Conservation (phyloP, 2,797 vertebrate genomes). For the Pseudomugil tenellus region DNA sequence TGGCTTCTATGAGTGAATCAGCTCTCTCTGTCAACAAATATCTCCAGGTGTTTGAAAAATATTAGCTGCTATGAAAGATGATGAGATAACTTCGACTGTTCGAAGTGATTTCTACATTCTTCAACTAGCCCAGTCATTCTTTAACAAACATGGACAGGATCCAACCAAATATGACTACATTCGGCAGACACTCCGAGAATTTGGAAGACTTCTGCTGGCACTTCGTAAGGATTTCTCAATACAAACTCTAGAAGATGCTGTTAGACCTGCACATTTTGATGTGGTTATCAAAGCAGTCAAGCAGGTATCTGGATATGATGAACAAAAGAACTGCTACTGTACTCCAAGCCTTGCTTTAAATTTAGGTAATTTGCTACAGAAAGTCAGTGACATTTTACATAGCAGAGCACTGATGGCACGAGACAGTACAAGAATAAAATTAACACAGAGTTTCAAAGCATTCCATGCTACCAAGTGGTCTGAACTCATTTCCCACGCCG, state of each 20-base stretch:
- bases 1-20: constrained; percentile 28
- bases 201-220: too few relatives aligned
- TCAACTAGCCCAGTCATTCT: constrained; percentile 48
- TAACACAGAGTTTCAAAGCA: constrained; percentile 34
- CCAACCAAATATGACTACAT: constrained; percentile 48
- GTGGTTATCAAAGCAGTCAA: constrained; percentile 42
- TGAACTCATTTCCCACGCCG: constrained; percentile 34
- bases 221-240: constrained; percentile 28
- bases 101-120: constrained; percentile 34
- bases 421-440: constrained; percentile 25
- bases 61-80: constrained; percentile 23
- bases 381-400: constrained; percentile 27
- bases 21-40: constrained; percentile 28
- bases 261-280: constrained; percentile 41
- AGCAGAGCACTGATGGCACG: constrained; percentile 38
- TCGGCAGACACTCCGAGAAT: too few relatives aligned
- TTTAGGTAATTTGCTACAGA: constrained; percentile 19
- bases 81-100: constrained; percentile 25
- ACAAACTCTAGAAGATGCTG: constrained; percentile 38
- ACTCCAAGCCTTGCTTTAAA: constrained; percentile 30
- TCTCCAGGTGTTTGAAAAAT: constrained; percentile 46
- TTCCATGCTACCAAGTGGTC: constrained; percentile 39
- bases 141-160: constrained; percentile 50
- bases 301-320: constrained; percentile 38
- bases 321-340: constrained; percentile 20